Evolutionary conservation across 2,888 invertebrate genomes (phyloP).

Genomic region (Celastrina argiolus): DNA sequence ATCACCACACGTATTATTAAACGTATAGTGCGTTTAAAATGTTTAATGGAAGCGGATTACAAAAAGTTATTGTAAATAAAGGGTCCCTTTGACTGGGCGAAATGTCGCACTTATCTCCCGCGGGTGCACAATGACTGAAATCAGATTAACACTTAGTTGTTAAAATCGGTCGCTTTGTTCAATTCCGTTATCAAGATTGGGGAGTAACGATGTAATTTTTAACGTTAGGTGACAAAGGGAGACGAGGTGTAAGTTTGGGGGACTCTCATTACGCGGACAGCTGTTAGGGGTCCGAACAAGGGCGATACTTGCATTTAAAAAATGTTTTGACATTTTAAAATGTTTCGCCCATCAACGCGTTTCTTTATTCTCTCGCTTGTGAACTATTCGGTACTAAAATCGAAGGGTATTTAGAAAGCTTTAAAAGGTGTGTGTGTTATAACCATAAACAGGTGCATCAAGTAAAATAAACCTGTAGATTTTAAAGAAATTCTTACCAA

Average conservation of each 20-base stretch:
- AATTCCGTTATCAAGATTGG: slow-evolving; percentile 70
- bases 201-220: slow-evolving; percentile 67
- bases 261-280: slow-evolving; percentile 16
- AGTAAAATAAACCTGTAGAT: background rate
- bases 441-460: background rate
- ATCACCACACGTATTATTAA: slow-evolving; percentile 7
- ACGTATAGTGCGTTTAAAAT: background rate
- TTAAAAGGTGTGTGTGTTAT: background rate
- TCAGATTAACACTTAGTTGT: slow-evolving; percentile 73
- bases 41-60: slow-evolving; percentile 20
- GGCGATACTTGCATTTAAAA: background rate
- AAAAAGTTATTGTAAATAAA: slow-evolving; percentile 30
- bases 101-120: slow-evolving; percentile 60
- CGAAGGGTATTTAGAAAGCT: background rate
- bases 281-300: slow-evolving; percentile 8
- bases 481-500: too few species aligned
- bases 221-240: slow-evolving; percentile 63
- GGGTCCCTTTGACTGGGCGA: slow-evolving; percentile 46
- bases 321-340: slow-evolving; percentile 13
- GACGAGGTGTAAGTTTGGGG: slow-evolving; percentile 17
- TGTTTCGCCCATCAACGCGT: background rate
- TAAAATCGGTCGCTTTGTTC: slow-evolving; percentile 60
- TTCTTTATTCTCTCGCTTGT: background rate
- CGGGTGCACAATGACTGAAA: slow-evolving; percentile 69
- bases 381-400: background rate